Percentiles rank a stretch among this genome's conserved stretches.
Evolutionary conservation across 64 coral and sea anemone species (phyloP).

Genomic region (Pachyseris speciosa): DNA sequence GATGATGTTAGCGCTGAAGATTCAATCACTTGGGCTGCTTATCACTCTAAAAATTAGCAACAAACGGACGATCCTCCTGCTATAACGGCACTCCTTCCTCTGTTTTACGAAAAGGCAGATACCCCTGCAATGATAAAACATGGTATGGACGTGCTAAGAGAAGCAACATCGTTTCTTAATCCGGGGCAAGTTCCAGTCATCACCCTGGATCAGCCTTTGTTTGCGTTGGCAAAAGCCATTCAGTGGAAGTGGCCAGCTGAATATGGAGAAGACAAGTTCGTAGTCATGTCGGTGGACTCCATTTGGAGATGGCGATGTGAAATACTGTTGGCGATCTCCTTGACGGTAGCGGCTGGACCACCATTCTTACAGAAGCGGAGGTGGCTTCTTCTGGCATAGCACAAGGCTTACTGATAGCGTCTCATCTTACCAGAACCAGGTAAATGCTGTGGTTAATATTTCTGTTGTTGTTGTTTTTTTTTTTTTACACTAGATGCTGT

Average conservation of each 20-base stretch:
- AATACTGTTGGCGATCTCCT: constrained; percentile 67
- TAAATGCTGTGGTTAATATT: constrained; percentile 30
- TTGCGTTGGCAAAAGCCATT: constrained; percentile 61
- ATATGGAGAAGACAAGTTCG: constrained; percentile 40
- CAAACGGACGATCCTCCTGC: constrained; percentile 20
- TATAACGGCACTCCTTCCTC: constrained; percentile 57
- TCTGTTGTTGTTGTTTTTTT: neutral
- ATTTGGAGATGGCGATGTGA: constrained; percentile 69
- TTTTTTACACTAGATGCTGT: constrained; percentile 34
- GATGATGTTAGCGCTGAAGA: neutral
- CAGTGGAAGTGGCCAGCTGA: constrained; percentile 68
- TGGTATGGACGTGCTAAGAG: constrained; percentile 58
- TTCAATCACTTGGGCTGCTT: constrained; percentile 50
- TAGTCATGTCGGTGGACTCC: constrained; percentile 69
- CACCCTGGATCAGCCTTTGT: constrained; percentile 64
- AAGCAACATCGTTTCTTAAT: constrained; percentile 51
- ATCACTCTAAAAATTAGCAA: constrained; percentile 31
- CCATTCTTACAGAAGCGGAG: constrained; percentile 70
- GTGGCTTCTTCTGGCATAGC: constrained; percentile 72
- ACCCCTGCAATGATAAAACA: constrained; percentile 77
- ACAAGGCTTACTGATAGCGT: constrained; percentile 42
- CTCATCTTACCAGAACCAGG: constrained; percentile 73
- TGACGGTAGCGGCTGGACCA: constrained; percentile 69
- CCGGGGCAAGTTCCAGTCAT: constrained; percentile 64
- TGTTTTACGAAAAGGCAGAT: constrained; percentile 69